phyloP scores from a whole-genome alignment of 2,888 invertebrate genomes.

The Euzophera pinguis region DNA sequence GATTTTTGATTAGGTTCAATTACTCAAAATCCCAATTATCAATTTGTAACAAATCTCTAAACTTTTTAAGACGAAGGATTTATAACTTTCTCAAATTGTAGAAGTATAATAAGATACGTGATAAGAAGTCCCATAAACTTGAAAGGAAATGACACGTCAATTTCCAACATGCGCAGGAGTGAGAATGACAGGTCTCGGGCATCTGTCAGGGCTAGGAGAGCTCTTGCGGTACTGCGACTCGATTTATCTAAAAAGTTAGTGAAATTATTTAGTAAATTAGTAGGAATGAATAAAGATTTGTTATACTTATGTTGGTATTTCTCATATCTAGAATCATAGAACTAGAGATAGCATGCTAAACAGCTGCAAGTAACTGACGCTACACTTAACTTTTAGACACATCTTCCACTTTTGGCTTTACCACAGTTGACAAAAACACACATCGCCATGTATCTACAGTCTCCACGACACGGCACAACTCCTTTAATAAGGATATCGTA shows the following conservation, averaged over 20 bases:
- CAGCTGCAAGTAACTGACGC: no score
- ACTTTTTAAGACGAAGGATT: slow-evolving; percentile 26
- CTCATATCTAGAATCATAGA: no score
- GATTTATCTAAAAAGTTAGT: slow-evolving; percentile 48
- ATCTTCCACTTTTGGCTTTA: no score
- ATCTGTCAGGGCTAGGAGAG: slow-evolving; percentile 54
- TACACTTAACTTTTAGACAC: no score
- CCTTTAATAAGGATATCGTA: neutral
- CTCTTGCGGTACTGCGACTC: slow-evolving; percentile 50
- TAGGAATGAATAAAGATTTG: neutral
- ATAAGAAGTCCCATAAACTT: slow-evolving; percentile 53
- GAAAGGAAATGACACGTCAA: slow-evolving; percentile 61
- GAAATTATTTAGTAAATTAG: neutral
- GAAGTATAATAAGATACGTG: slow-evolving; percentile 59
- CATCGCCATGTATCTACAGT: no score
- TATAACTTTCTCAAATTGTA: slow-evolving; percentile 60
- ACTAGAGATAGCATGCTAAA: no score
- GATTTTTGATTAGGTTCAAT: no score
- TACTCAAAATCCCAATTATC: no score
- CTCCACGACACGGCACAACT: neutral
- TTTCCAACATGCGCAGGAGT: slow-evolving; percentile 55
- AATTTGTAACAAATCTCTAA: no score
- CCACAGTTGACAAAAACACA: no score
- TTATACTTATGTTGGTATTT: no score
- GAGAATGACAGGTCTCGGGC: slow-evolving; percentile 56